Evolutionary conservation across 1,140 invertebrate species (phyloP), one percentile per base, ranked within the genome.

Genomic region (Grapholita molesta): DNA sequence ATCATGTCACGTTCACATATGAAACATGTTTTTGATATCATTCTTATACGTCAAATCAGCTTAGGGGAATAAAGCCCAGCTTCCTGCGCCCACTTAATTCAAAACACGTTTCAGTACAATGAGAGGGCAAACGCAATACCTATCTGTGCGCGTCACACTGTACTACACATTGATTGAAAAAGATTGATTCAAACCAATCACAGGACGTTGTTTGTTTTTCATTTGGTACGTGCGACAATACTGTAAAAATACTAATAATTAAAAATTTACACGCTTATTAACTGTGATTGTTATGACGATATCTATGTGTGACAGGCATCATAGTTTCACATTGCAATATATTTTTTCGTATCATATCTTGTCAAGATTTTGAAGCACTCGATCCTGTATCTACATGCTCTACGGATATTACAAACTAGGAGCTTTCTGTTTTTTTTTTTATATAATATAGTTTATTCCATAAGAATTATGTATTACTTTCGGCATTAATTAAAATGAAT

Each of bases 81-180:
- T 65, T 57, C 67, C 69, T 35, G 55, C 21, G 15, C 18, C 64
- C 67, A 64, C 67, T 79, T 79, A 85, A 79, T 84, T 84, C 83
- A 64, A 64, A 78, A 78, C 84, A 88, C 85, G 85, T 85, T 70
- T 73, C 68, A 55, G 32, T 73, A 66, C 76, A 76, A 80, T 75
- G 73, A 78, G 71, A 65, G 67, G 70, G 74, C 71, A 71, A 76
- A 79, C 71, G 78, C 70, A 76, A 61, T 61, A 61, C 55, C 55
- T 61, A 61, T 61, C 55, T 28, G n/a, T n/a, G 55, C 55, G 55
- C 55, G 55, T 61, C 55, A 61, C 55, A 61, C 55, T 25, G 53
- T 28, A 61, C 28, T 61, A 61, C 55, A 61, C 55, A 61, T 61
- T 61, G 55, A 61, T 61, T 61, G 55, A 61, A 61, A 61, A 61